These are phyloP conservation scores for Nebria brevicollis DNA, from an alignment of 2,888 invertebrate genomes.

Conservation along the genomic window DNA sequence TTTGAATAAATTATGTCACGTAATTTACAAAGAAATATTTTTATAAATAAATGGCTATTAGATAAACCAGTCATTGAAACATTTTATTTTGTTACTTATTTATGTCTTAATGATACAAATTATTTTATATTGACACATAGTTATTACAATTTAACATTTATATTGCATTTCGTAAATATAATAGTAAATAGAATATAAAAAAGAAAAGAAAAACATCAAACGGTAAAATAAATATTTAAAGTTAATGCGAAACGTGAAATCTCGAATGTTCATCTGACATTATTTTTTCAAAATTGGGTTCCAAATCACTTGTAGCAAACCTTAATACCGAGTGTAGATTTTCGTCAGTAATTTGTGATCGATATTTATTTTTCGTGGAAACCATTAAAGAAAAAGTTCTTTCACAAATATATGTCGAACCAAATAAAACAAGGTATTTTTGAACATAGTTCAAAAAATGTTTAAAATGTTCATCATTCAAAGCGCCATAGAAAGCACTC, in stretches of 20 bases:
- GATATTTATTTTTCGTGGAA: conserved; percentile 42
- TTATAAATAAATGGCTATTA: conserved; percentile 21
- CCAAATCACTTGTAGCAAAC: conserved; percentile 45
- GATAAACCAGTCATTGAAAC: conserved; percentile 29
- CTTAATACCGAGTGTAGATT: conserved; percentile 40
- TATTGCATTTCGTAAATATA: conserved; percentile 25
- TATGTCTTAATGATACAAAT: conserved; percentile 34
- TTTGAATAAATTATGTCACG: conserved; percentile 27
- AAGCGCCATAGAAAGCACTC: conserved; percentile 38
- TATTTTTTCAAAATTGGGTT: not conserved
- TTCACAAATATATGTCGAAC: conserved; percentile 41
- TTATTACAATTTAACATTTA: too few species aligned
- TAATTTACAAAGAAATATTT: conserved; percentile 30
- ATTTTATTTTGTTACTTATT: conserved; percentile 36
- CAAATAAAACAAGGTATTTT: conserved; percentile 38
- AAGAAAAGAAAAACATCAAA: too few species aligned
- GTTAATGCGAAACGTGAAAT: too few species aligned
- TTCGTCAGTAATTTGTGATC: conserved; percentile 44
- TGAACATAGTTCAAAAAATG: conserved; percentile 37
- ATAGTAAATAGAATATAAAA: not conserved
- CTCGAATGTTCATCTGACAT: too few species aligned
- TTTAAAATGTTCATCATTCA: conserved; percentile 33
- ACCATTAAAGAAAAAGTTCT: conserved; percentile 43
- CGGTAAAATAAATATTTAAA: too few species aligned
- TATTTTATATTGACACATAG: conserved; percentile 31